phyloP scores from a whole-genome alignment of 2,113 vertebrate genomes.

The Willisornis vidua region DNA sequence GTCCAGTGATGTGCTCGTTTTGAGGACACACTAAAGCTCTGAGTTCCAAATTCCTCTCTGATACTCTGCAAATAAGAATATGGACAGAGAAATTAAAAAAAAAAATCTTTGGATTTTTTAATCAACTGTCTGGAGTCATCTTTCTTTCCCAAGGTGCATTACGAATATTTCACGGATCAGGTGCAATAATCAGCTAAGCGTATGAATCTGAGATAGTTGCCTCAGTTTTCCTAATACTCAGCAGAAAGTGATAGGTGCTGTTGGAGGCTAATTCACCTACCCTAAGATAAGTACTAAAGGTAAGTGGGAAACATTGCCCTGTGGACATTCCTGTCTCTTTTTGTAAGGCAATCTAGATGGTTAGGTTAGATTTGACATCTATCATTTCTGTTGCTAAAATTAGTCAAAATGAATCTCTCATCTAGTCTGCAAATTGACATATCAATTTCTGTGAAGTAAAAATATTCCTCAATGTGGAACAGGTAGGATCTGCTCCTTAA shows the following conservation, averaged over 20 bases:
- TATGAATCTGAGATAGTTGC: neutral
- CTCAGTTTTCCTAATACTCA: neutral
- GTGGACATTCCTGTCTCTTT: neutral
- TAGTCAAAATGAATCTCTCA: neutral
- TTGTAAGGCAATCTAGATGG: neutral
- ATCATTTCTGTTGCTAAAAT: neutral
- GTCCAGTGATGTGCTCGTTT: neutral
- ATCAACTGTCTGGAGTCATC: neutral
- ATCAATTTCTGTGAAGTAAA: neutral
- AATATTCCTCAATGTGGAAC: neutral
- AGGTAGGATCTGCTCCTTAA: neutral
- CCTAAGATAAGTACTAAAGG: neutral
- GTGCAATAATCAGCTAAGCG: neutral
- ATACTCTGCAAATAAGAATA: neutral
- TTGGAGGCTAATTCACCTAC: neutral
- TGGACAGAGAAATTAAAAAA: neutral
- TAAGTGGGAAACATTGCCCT: neutral
- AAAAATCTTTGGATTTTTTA: neutral
- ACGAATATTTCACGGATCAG: slow-evolving; percentile 1
- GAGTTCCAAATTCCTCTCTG: neutral
- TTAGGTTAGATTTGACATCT: neutral
- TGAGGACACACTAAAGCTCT: neutral
- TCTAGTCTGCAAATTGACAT: neutral
- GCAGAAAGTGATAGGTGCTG: neutral
- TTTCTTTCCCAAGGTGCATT: neutral